phyloP scores from a whole-genome alignment of 2,113 vertebrate species.

The Pituophis catenifer region DNA sequence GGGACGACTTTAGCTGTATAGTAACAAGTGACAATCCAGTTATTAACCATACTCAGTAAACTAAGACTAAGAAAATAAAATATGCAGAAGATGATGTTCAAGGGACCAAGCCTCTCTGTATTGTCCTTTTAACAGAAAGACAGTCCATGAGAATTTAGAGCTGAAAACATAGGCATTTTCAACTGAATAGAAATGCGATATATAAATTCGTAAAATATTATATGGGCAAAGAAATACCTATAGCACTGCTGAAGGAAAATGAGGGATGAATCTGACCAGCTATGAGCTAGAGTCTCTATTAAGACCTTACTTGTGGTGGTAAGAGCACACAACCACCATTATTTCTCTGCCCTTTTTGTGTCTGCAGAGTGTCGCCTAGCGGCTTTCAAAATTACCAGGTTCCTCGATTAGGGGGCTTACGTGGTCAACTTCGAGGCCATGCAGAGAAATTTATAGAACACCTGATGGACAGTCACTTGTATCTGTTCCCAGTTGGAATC shows the following conservation, averaged over 20 bases:
- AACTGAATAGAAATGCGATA: not conserved
- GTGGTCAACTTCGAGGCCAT: not conserved
- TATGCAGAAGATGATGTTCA: not conserved
- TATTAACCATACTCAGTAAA: not conserved
- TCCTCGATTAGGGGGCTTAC: not conserved
- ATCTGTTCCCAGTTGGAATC: not conserved
- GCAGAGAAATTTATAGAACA: not conserved
- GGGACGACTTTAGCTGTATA: constrained; percentile 94
- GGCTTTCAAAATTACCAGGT: not conserved
- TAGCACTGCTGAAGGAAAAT: not conserved
- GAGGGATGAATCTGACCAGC: not conserved
- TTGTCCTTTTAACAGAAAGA: not conserved
- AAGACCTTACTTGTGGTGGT: not conserved
- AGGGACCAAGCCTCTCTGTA: not conserved
- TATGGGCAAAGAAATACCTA: not conserved
- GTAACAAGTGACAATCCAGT: constrained; percentile 19
- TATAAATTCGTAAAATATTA: not conserved
- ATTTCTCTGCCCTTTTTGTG: no score
- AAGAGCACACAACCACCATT: not conserved
- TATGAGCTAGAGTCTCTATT: not conserved
- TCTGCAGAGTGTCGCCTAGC: not conserved
- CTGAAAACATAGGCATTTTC: not conserved
- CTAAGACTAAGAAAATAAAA: not conserved
- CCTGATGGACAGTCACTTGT: not conserved
- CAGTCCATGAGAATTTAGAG: not conserved